Evolutionary conservation across 2,797 vertebrate species (phyloP).

Genomic region (Aphelocoma californica): DNA sequence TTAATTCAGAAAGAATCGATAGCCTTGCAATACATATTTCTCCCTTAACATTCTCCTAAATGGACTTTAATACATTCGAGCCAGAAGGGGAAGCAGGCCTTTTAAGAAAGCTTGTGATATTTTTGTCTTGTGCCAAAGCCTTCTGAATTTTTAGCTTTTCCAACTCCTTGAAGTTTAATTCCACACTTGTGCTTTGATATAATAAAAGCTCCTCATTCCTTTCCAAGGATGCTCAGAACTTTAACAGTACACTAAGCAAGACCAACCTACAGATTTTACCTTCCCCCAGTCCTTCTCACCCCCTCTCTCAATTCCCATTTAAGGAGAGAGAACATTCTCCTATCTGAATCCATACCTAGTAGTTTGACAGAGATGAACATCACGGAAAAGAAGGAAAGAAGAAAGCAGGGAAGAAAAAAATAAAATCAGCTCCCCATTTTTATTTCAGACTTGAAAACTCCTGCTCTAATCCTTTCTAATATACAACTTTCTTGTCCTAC

Average conservation of each 20-base stretch:
- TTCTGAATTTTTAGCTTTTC: slow-evolving; percentile 42
- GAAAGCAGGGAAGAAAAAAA: too few relatives aligned
- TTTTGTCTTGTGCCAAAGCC: background rate
- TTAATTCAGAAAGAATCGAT: slow-evolving; percentile 41
- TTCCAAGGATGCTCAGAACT: slow-evolving; percentile 27
- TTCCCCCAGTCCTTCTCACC: slow-evolving; percentile 3
- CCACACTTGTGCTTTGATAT: background rate
- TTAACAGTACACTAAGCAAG: slow-evolving; percentile 19
- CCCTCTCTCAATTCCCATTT: background rate
- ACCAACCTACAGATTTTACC: slow-evolving; percentile 25
- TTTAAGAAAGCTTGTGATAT: slow-evolving; percentile 12
- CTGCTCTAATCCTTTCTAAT: background rate
- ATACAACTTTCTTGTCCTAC: background rate
- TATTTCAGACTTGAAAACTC: background rate
- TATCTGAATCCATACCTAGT: background rate
- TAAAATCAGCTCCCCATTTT: background rate
- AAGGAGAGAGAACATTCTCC: background rate
- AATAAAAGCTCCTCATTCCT: slow-evolving; percentile 21
- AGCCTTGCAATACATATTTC: slow-evolving; percentile 26
- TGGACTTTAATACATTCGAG: slow-evolving; percentile 49
- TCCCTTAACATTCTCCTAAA: slow-evolving; percentile 41
- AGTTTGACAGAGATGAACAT: background rate
- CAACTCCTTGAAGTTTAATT: slow-evolving; percentile 26
- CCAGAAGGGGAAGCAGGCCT: slow-evolving; percentile 21
- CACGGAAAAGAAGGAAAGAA: background rate